Evolutionary conservation across 37 sponge, comb jelly and placozoan species (phyloP).

Genomic region (Dysidea cf. avara): DNA sequence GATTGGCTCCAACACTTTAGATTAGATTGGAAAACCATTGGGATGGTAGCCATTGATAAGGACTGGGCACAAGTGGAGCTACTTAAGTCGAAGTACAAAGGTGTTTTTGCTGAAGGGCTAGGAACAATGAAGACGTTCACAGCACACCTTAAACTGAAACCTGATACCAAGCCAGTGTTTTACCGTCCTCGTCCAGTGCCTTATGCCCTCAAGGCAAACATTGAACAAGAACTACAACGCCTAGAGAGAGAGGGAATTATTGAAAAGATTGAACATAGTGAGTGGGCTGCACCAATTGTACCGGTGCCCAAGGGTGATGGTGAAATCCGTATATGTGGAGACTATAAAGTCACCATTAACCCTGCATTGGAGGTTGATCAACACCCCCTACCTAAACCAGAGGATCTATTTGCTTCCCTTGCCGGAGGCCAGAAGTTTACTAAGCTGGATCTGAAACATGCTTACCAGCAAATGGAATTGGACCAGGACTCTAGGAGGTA

Average conservation of each 20-base stretch:
- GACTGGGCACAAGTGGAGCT: neutral
- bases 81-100: constrained; percentile 19
- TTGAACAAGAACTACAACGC: neutral
- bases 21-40: constrained; percentile 1
- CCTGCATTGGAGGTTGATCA: constrained; percentile 14
- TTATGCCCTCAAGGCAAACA: constrained; percentile 2
- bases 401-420: constrained; percentile 38
- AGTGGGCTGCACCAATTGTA: constrained; percentile 60
- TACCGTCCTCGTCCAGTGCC: constrained; percentile 18
- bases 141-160: constrained; percentile 1
- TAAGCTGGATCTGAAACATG: constrained; percentile 52
- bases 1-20: constrained; percentile 39
- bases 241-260: constrained; percentile 35
- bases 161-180: constrained; percentile 16
- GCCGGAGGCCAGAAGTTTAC: constrained; percentile 48
- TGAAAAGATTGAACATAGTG: constrained; percentile 14
- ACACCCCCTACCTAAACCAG: constrained; percentile 46
- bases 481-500: constrained; percentile 23
- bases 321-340: constrained; percentile 36
- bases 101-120: constrained; percentile 23
- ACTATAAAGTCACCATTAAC: constrained; percentile 56
- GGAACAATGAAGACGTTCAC: constrained; percentile 14
- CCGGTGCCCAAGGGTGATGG: constrained; percentile 48
- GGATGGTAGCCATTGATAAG: neutral
- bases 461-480: constrained; percentile 39